Conservation (phyloP, 2,113 vertebrate species). For the Sinocyclocheilus maitianheensis region DNA sequence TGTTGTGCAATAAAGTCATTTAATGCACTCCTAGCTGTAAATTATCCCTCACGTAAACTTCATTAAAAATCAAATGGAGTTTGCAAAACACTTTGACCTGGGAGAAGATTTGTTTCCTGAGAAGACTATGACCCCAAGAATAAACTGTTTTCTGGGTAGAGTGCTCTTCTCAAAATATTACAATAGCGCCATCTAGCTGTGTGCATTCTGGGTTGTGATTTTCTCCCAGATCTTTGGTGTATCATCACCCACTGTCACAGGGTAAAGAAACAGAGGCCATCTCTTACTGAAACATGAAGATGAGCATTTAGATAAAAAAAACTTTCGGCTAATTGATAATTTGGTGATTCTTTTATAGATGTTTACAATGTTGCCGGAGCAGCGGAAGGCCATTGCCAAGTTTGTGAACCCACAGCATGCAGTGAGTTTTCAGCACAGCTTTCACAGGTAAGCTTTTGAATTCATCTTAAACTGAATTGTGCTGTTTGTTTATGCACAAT, state of each 20-base stretch:
- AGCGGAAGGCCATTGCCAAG: conserved; percentile 93
- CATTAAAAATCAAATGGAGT: too few species aligned
- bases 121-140: background rate
- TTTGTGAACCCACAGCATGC: conserved; percentile 91
- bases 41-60: background rate
- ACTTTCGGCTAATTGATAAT: background rate
- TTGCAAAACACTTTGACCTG: background rate
- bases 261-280: background rate
- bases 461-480: background rate
- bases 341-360: conserved; percentile 73
- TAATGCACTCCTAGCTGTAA: background rate
- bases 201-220: background rate
- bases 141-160: background rate
- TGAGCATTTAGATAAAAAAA: too few species aligned
- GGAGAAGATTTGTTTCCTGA: background rate
- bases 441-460: conserved; percentile 85
- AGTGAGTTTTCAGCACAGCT: conserved; percentile 91
- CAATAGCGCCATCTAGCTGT: conserved; percentile 38
- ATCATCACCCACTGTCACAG: background rate
- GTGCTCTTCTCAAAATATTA: too few species aligned
- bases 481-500: background rate
- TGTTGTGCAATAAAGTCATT: background rate
- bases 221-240: background rate
- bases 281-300: background rate
- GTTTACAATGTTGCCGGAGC: conserved; percentile 94